Evolutionary conservation across 2,888 invertebrate species (phyloP).

Genomic region (Drepana falcataria): DNA sequence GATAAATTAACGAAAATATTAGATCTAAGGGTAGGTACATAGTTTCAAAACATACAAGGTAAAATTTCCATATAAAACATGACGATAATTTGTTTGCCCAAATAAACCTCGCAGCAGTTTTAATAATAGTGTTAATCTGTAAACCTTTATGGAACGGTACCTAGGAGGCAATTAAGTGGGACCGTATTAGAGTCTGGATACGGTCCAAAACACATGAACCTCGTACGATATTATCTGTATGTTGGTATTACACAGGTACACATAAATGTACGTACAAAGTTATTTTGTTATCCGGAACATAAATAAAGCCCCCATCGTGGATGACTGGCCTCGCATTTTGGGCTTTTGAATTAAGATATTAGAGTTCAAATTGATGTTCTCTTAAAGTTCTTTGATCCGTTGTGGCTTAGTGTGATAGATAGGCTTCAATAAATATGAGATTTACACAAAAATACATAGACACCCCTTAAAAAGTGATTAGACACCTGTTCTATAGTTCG

Average conservation of each 20-base stretch:
- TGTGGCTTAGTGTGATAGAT: no score
- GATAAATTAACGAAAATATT: background rate
- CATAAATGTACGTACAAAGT: background rate
- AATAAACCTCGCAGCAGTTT: conserved; percentile 1
- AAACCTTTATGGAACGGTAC: background rate
- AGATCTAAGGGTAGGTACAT: background rate
- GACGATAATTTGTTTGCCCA: background rate
- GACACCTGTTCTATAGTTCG: no score
- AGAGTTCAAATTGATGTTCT: no score
- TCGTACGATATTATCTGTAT: background rate
- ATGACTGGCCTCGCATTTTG: background rate
- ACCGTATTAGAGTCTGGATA: conserved; percentile 1
- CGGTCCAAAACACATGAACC: conserved; percentile 1
- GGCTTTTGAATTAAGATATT: no score
- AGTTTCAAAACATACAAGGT: background rate
- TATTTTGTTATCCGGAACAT: background rate
- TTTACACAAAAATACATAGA: no score
- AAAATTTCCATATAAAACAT: background rate
- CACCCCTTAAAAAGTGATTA: no score
- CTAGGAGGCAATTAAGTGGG: conserved; percentile 1
- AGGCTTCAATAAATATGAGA: no score
- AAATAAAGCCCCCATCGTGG: background rate
- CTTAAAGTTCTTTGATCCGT: no score
- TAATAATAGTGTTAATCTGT: conserved; percentile 1
- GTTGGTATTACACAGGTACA: background rate